These are phyloP conservation scores for Presbytis comata DNA, from an alignment of 2,797 vertebrate species.

Conservation along the genomic window DNA sequence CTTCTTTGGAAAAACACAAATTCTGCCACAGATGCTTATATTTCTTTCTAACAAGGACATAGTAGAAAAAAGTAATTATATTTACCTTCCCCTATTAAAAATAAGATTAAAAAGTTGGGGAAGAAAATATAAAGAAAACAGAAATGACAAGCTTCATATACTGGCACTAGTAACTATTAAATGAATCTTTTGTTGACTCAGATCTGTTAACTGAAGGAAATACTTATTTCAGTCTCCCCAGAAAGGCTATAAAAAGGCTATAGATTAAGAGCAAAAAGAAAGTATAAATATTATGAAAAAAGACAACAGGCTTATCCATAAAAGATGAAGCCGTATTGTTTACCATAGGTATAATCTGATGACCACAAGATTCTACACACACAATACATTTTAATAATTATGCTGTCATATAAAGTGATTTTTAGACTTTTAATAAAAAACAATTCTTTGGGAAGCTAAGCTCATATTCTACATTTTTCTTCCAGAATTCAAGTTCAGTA, in stretches of 20 bases:
- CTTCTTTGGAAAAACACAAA: background rate
- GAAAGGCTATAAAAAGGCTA: background rate
- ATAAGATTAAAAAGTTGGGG: background rate
- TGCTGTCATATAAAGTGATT: background rate
- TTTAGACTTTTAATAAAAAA: background rate
- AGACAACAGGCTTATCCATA: background rate
- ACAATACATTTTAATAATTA: background rate
- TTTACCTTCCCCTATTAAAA: background rate
- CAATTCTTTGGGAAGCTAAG: background rate
- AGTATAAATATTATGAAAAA: constrained; percentile 13
- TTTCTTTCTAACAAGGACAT: background rate
- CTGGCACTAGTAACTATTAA: constrained; percentile 1
- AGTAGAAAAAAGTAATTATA: constrained; percentile 21
- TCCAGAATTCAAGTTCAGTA: constrained; percentile 71
- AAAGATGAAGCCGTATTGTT: constrained; percentile 19
- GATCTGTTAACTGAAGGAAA: constrained; percentile 3
- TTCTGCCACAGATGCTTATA: background rate
- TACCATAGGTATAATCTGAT: background rate
- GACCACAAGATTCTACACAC: background rate
- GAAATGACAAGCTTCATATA: constrained; percentile 48
- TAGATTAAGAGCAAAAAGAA: background rate
- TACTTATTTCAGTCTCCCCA: background rate
- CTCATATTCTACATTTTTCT: background rate
- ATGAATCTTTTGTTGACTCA: constrained; percentile 24
- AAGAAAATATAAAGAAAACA: constrained; percentile 7